Conservation (phyloP, 2,797 vertebrate genomes). For the Adelosebastes latens region DNA sequence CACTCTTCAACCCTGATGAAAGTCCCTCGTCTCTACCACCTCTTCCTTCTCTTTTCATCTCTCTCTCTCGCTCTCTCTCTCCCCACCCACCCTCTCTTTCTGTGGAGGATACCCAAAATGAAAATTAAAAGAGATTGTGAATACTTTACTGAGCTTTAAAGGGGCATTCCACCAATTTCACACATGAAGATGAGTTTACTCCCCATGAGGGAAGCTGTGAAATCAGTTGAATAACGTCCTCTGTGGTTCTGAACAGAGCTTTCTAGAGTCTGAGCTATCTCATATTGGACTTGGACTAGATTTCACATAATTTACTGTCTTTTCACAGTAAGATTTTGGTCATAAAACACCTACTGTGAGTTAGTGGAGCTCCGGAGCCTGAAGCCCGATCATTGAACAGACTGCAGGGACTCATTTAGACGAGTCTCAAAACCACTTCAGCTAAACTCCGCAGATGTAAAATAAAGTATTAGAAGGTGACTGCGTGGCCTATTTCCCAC, state of each 20-base stretch:
- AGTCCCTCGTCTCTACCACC: conserved; percentile 38
- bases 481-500: not conserved
- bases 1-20: conserved; percentile 64
- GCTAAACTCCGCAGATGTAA: not conserved
- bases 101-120: conserved; percentile 17
- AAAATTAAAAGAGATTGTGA: conserved; percentile 41
- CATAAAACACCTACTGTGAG: not conserved
- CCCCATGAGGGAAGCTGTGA: not conserved
- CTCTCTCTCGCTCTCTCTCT: not conserved
- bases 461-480: not conserved
- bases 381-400: not conserved
- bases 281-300: not conserved
- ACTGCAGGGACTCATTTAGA: not conserved
- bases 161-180: not conserved
- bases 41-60: conserved; percentile 45
- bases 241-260: not conserved
- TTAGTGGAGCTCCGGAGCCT: not conserved
- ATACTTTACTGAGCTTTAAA: conserved; percentile 16
- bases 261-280: not conserved
- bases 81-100: not conserved
- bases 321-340: not conserved
- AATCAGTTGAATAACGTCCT: not conserved
- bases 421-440: not conserved
- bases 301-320: not conserved
- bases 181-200: not conserved